Conservation (phyloP, 2,113 vertebrate genomes). For the Panthera uncia region DNA sequence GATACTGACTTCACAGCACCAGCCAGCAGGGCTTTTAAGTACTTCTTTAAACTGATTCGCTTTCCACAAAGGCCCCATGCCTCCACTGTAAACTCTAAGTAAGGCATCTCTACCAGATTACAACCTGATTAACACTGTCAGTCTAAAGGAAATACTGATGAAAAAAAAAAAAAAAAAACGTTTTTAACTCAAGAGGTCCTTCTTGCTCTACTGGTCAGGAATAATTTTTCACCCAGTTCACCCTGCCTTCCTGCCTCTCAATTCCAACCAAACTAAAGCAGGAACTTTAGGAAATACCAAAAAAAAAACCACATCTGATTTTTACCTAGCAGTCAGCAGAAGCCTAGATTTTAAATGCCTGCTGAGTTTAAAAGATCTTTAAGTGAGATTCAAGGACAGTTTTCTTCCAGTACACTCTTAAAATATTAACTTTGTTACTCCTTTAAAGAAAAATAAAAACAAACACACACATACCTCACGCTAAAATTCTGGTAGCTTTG, state of each 20-base stretch:
- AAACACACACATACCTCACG: background rate
- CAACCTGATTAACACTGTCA: background rate
- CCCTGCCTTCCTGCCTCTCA: background rate
- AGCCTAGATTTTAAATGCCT: background rate
- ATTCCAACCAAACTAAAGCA: slow-evolving; percentile 39
- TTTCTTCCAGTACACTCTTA: background rate
- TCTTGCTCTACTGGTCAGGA: slow-evolving; percentile 23
- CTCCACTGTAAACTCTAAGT: background rate
- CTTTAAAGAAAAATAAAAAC: background rate
- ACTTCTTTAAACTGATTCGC: background rate
- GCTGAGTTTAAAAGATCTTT: background rate
- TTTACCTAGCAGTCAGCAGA: background rate
- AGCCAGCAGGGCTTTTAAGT: background rate
- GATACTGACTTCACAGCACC: background rate
- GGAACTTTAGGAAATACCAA: background rate
- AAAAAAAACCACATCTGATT: background rate
- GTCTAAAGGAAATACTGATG: background rate
- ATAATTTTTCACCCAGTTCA: slow-evolving; percentile 32
- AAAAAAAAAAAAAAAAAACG: background rate
- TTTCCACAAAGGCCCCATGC: background rate
- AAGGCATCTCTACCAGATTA: background rate
- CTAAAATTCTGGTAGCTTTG: background rate
- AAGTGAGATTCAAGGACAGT: background rate
- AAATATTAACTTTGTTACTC: background rate
- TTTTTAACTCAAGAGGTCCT: background rate